These are phyloP conservation scores for Drosophila setosimentum DNA, from an alignment of 2,888 invertebrate species.

Conservation along the genomic window DNA sequence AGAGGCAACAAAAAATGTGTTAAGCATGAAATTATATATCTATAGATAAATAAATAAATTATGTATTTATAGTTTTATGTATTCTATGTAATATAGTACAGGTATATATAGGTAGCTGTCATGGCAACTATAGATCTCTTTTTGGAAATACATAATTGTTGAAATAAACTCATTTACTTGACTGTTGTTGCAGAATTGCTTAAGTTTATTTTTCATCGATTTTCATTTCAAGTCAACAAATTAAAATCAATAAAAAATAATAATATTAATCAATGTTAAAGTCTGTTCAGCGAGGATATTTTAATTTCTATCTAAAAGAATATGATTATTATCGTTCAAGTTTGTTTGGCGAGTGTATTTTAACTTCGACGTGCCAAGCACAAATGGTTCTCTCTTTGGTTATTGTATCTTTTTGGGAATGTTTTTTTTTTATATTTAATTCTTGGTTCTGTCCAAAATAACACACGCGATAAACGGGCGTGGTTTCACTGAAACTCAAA, in stretches of 20 bases:
- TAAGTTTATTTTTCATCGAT: not conserved
- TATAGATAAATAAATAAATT: not conserved
- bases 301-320: no score
- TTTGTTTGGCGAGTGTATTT: not conserved
- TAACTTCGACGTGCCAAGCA: not conserved
- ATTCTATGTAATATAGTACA: no score
- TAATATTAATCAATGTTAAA: not conserved
- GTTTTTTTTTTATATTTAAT: slow-evolving; percentile 1
- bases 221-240: not conserved
- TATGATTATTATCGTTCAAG: no score
- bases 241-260: not conserved
- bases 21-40: not conserved
- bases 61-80: no score
- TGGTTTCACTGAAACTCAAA: slow-evolving; percentile 46
- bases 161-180: not conserved
- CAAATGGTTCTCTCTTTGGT: not conserved
- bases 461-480: slow-evolving; percentile 77
- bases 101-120: not conserved
- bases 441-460: slow-evolving; percentile 10
- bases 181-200: not conserved
- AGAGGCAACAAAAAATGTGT: not conserved
- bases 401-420: not conserved
- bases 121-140: not conserved
- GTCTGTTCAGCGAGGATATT: not conserved
- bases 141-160: not conserved